A percentile compares a stretch with the other conserved stretches of the same genome.
Evolutionary conservation across 2,888 invertebrate genomes (phyloP).

Genomic region (Aquatica leii): DNA sequence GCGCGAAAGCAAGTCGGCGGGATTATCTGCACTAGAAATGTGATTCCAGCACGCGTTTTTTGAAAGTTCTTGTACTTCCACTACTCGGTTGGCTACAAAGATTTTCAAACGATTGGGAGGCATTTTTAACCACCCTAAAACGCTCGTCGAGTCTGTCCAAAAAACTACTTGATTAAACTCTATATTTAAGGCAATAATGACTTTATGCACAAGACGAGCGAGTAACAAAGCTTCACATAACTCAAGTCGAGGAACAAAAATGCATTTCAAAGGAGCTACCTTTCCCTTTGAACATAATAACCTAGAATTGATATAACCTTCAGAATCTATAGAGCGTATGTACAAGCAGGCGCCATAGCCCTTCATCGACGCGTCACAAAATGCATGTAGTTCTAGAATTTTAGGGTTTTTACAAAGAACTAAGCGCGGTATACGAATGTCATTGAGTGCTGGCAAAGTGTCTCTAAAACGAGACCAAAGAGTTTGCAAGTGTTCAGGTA

Average conservation of each 20-base stretch:
- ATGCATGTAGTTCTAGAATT: not conserved
- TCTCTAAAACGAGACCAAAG: no score
- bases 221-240: not conserved
- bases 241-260: not conserved
- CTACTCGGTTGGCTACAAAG: not conserved
- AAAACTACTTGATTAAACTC: not conserved
- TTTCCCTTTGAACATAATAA: not conserved
- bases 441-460: no score
- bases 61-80: not conserved
- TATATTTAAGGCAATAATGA: not conserved
- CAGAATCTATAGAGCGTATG: not conserved
- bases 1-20: no score
- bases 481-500: no score
- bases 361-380: not conserved
- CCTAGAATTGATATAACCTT: not conserved
- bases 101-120: not conserved
- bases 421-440: not conserved
- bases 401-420: not conserved
- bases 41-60: no score
- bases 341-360: not conserved
- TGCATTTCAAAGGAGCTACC: no score
- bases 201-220: no score
- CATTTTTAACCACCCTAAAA: not conserved
- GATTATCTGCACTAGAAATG: not conserved
- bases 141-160: not conserved